phyloP scores from a whole-genome alignment of 2,113 vertebrate genomes.

The Pongo pygmaeus region DNA sequence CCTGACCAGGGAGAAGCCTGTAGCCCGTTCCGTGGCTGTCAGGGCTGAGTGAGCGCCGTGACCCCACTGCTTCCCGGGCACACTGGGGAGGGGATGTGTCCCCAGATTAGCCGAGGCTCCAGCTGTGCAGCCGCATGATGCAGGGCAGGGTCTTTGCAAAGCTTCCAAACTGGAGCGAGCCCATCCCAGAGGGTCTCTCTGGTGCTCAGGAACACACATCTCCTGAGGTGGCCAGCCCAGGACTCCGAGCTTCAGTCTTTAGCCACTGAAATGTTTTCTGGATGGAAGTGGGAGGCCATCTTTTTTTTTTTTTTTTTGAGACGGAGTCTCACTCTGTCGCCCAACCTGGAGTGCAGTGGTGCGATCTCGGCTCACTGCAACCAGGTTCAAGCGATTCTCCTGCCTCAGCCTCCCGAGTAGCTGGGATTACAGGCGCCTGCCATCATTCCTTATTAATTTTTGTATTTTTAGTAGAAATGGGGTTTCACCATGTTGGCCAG shows the following conservation, averaged over 20 bases:
- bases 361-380: too few relatives aligned
- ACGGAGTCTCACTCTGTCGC: too few relatives aligned
- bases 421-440: too few relatives aligned
- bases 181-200: rapidly evolving
- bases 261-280: background rate
- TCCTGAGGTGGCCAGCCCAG: background rate
- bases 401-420: too few relatives aligned
- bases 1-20: rapidly evolving
- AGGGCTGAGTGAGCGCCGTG: rapidly evolving
- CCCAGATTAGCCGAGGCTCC: background rate
- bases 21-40: rapidly evolving
- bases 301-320: too few relatives aligned
- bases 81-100: background rate
- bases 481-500: too few relatives aligned
- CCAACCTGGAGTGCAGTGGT: too few relatives aligned
- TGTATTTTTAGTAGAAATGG: too few relatives aligned
- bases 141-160: background rate
- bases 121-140: rapidly evolving
- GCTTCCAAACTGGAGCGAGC: too few relatives aligned
- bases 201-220: rapidly evolving
- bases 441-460: too few relatives aligned
- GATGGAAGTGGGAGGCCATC: rapidly evolving
- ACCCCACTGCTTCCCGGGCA: background rate
- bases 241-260: background rate
- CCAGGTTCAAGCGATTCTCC: too few relatives aligned